Percentiles rank a stretch among this genome's conserved stretches.
These are phyloP conservation scores for Archegozetes longisetosus DNA, from an alignment of 1,140 invertebrate genomes.

Conservation along the genomic window DNA sequence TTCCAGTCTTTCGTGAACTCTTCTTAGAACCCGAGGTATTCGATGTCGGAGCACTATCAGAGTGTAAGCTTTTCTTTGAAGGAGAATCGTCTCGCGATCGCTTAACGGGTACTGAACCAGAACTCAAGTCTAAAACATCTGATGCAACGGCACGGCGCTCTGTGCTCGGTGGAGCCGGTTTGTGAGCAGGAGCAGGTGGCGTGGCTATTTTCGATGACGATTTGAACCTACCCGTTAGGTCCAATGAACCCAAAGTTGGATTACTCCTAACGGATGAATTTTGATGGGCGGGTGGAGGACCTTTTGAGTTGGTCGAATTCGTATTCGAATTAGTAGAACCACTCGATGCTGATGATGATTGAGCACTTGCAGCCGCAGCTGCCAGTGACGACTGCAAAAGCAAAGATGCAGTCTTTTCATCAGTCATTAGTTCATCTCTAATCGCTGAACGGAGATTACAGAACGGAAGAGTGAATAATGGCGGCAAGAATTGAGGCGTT, in stretches of 20 bases:
- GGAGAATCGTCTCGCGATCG: not conserved
- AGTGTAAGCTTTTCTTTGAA: not conserved
- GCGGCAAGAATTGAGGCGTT: conserved; percentile 13
- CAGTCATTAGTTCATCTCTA: conserved; percentile 2
- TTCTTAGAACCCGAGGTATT: conserved; percentile 3
- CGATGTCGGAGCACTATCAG: not conserved
- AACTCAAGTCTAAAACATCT: conserved; percentile 22
- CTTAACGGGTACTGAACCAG: conserved; percentile 13
- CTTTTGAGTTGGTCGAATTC: not conserved
- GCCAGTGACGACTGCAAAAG: not conserved
- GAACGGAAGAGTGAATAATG: conserved; percentile 4
- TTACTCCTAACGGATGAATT: conserved; percentile 18
- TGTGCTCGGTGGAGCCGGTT: not conserved
- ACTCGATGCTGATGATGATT: not conserved
- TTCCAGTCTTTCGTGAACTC: conserved; percentile 7
- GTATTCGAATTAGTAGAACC: not conserved
- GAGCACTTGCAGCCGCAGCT: conserved; percentile 4
- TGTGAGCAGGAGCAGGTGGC: conserved; percentile 16
- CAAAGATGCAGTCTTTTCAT: conserved; percentile 13
- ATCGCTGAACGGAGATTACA: conserved; percentile 9
- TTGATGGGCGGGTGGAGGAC: conserved; percentile 22
- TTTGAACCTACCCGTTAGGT: conserved; percentile 20
- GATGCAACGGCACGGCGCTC: conserved; percentile 5
- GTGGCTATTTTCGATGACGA: conserved; percentile 11
- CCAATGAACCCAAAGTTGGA: conserved; percentile 17